Base-by-base conservation (phyloP, 2,797 vertebrate genomes). In the Hippocampus kuda region DNA sequence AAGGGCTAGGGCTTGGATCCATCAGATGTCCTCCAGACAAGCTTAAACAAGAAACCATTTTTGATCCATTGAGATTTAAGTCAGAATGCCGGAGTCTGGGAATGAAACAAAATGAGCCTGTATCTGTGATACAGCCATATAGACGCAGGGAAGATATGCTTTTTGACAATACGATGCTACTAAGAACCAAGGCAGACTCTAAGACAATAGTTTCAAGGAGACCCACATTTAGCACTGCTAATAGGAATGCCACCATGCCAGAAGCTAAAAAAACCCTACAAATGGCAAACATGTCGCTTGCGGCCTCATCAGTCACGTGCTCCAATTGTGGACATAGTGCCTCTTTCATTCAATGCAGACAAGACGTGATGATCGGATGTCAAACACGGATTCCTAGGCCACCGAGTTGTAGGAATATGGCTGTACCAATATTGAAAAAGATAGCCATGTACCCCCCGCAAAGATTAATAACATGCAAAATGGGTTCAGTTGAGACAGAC, bases 401-500 rank as follows among this genome's bases (percentile, higher is more conserved):
- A 49, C 24, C 15, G 1, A 65, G 11, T 27, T 27, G 24, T 22
- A 44, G 10, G 24, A 26, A 65, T 20, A 27, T 15, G 27, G 63
- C 24, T 65, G 16, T 18, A 12, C 24, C 22, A 41, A 8, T 24
- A 65, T 2, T 65, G 24, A 65, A 48, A 65, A 48, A 16, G 15
- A 27, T 18, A 4, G 44, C 44, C 7, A 65, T 24, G 15, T 48
- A 48, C 44, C 62, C 62, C 12, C 41, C 41, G 46, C 44, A 65
- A 48, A 65, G 20, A 48, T 1, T 48, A 48, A 48, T 64, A 11
- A 64, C 62, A 44, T 42, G 42, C 41, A 64, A 64, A 64, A 15
- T 48, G 44, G 63, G 63, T 65, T 65, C 44, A 27, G 63, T 65
- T 24, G 42, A 65, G n/a, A 65, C 24, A 48, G 63, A 65, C 42